phyloP scores from a whole-genome alignment of 2,113 vertebrate species.

The Gallinago jamesoni region DNA sequence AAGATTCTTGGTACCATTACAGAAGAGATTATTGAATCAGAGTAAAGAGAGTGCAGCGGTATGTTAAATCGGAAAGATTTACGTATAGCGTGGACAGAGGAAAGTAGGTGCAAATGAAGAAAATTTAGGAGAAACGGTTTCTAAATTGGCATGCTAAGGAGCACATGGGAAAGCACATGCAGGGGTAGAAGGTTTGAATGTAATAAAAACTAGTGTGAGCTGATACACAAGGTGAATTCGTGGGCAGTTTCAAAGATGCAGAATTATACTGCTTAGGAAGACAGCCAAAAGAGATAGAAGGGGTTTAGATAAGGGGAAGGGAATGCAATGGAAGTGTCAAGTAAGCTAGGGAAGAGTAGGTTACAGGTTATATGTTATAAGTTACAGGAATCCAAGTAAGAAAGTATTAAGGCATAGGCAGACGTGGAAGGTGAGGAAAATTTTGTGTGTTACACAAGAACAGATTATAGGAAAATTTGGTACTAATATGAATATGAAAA shows the following conservation, averaged over 20 bases:
- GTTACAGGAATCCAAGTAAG: background rate
- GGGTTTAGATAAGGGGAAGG: background rate
- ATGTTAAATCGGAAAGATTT: background rate
- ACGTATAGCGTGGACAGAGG: background rate
- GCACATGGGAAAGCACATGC: background rate
- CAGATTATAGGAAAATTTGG: background rate
- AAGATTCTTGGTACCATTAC: background rate
- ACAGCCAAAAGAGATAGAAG: background rate
- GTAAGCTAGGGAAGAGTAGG: background rate
- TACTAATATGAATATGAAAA: background rate
- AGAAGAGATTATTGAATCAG: background rate
- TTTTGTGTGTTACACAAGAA: background rate
- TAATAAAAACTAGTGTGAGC: background rate
- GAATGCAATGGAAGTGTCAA: background rate
- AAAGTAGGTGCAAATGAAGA: background rate
- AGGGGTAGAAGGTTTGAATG: background rate
- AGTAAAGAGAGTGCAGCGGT: background rate
- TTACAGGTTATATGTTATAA: background rate
- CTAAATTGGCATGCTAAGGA: background rate
- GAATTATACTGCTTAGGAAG: background rate
- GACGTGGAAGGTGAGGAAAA: background rate
- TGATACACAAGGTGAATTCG: background rate
- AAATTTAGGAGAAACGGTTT: background rate
- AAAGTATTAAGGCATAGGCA: background rate
- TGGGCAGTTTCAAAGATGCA: background rate